Evolutionary conservation across 2,888 invertebrate species (phyloP).

Genomic region (Mythimna vitellina): DNA sequence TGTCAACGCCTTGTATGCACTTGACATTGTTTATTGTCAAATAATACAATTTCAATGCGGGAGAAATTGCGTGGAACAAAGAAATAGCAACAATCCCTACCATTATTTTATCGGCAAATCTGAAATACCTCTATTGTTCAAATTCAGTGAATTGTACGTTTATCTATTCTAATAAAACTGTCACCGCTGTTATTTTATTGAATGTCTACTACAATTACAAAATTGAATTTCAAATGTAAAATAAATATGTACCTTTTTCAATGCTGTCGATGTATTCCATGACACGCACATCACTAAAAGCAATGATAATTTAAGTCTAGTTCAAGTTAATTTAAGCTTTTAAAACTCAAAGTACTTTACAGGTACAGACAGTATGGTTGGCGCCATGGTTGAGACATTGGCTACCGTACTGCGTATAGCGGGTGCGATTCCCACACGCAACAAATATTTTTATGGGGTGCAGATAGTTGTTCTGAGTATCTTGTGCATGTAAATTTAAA

Average conservation of each 20-base stretch:
- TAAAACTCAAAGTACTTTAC: too few species aligned
- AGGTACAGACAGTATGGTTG: too few species aligned
- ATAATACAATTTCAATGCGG: neutral
- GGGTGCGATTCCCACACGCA: too few species aligned
- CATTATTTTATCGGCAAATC: conserved; percentile 23
- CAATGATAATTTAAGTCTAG: neutral
- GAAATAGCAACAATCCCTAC: neutral
- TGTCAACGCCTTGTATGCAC: neutral
- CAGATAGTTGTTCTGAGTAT: too few species aligned
- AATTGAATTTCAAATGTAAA: conserved; percentile 19
- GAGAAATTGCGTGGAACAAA: conserved; percentile 13
- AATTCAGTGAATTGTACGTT: conserved; percentile 14
- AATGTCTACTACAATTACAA: neutral
- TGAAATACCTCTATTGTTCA: conserved; percentile 32
- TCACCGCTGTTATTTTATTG: conserved; percentile 15
- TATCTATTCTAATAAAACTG: conserved; percentile 21
- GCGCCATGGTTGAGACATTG: too few species aligned
- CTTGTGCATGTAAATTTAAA: too few species aligned
- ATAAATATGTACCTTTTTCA: neutral
- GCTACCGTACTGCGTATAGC: too few species aligned
- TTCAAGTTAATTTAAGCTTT: too few species aligned
- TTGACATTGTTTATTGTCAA: neutral
- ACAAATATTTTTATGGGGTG: too few species aligned
- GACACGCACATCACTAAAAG: neutral
- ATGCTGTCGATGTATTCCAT: conserved; percentile 15